Evolutionary conservation across 30 jellyfish, hydroid and myxozoan species (phyloP).

Genomic region (Aurelia coerulea): DNA sequence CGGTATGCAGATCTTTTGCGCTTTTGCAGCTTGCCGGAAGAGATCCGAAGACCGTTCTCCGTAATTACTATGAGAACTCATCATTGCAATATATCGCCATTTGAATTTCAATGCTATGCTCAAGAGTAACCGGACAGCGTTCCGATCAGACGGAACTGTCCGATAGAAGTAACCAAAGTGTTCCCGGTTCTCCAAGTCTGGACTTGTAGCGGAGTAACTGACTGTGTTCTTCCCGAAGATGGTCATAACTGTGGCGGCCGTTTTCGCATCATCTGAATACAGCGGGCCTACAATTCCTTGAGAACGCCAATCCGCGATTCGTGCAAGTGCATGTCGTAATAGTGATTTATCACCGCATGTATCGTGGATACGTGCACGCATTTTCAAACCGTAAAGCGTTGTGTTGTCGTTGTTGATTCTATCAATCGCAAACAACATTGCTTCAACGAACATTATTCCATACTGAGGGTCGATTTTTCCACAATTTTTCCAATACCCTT

Average conservation of each 20-base stretch:
- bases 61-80: constrained; percentile 63
- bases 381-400: constrained; percentile 35
- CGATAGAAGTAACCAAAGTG: constrained; percentile 60
- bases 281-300: constrained; percentile 82
- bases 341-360: constrained; percentile 71
- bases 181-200: constrained; percentile 63
- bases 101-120: constrained; percentile 61
- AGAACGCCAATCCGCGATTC: neutral
- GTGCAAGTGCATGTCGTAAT: constrained; percentile 42
- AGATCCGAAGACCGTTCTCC: constrained; percentile 70
- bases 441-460: constrained; percentile 86
- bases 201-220: constrained; percentile 77
- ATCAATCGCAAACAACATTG: constrained; percentile 81
- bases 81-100: constrained; percentile 71
- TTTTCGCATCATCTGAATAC: constrained; percentile 74
- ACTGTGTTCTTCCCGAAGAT: constrained; percentile 65
- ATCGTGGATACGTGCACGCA: constrained; percentile 58
- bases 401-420: constrained; percentile 48
- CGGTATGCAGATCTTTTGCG: constrained; percentile 69
- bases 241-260: constrained; percentile 59
- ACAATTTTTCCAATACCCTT: constrained; percentile 27
- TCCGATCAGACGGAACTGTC: constrained; percentile 74
- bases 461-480: constrained; percentile 67
- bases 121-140: constrained; percentile 50
- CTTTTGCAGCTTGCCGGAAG: constrained; percentile 42